A percentile compares a stretch with the other conserved stretches of the same genome.
Conservation (phyloP, 1,140 invertebrate genomes). For the Drosophila chauvacae region DNA sequence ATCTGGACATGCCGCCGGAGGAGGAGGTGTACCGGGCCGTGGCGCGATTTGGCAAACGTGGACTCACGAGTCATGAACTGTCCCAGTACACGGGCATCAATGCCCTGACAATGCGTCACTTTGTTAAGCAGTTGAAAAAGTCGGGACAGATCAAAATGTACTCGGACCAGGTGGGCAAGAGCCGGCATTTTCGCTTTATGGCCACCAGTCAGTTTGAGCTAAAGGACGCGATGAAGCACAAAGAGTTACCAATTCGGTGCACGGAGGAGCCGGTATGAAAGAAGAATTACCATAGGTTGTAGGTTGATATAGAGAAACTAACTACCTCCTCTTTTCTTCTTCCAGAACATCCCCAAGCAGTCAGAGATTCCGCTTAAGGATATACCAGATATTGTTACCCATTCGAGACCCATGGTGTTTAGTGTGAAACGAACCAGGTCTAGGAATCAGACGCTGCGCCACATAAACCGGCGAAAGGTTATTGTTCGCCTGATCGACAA, state of each 20-base stretch:
- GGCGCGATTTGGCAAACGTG: slow-evolving; percentile 59
- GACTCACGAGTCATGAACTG: slow-evolving; percentile 60
- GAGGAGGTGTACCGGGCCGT: slow-evolving; percentile 66
- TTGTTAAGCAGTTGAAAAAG: slow-evolving; percentile 48
- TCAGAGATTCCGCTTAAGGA: slow-evolving; percentile 46
- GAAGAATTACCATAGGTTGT: neutral
- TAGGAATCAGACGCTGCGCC: slow-evolving; percentile 41
- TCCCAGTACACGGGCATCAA: slow-evolving; percentile 51
- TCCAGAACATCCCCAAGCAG: slow-evolving; percentile 35
- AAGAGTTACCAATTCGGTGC: slow-evolving; percentile 46
- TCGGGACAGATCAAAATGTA: slow-evolving; percentile 51
- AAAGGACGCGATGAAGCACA: slow-evolving; percentile 27
- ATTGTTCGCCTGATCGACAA: slow-evolving; percentile 64
- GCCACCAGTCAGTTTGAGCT: slow-evolving; percentile 13
- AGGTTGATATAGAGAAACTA: neutral
- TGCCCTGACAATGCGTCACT: slow-evolving; percentile 39
- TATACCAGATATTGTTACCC: slow-evolving; percentile 50
- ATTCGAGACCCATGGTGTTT: slow-evolving; percentile 30
- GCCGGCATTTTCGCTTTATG: slow-evolving; percentile 52
- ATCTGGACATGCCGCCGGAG: slow-evolving; percentile 68
- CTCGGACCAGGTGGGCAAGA: slow-evolving; percentile 62
- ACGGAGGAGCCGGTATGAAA: slow-evolving; percentile 62
- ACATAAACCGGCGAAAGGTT: slow-evolving; percentile 40
- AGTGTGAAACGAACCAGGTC: slow-evolving; percentile 15
- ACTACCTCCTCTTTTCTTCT: neutral